A percentile compares a stretch with the other conserved stretches of the same genome.
Evolutionary conservation across 2,888 invertebrate genomes (phyloP).

Genomic region (Merodon equestris): DNA sequence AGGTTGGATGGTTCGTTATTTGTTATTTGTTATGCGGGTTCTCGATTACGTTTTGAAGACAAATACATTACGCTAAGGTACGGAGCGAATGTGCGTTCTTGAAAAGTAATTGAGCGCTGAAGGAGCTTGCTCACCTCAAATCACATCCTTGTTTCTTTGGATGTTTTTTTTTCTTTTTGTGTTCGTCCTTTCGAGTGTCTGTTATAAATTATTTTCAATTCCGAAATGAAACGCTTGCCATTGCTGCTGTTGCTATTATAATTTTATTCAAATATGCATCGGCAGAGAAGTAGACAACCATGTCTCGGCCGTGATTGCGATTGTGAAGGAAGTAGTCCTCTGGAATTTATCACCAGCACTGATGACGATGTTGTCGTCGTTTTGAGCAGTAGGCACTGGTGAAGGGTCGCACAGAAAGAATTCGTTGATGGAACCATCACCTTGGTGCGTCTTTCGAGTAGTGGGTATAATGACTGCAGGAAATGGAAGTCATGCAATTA

Average conservation of each 20-base stretch:
- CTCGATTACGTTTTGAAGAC: conserved; percentile 26
- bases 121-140: conserved; percentile 64
- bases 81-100: neutral
- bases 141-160: conserved; percentile 50
- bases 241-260: conserved; percentile 47
- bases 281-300: conserved; percentile 65
- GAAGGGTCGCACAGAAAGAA: conserved; percentile 2
- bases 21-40: conserved; percentile 59
- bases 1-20: conserved; percentile 26
- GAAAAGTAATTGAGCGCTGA: conserved; percentile 57
- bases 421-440: conserved; percentile 8
- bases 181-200: conserved; percentile 36
- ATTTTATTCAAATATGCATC: conserved; percentile 68
- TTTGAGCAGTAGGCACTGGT: conserved; percentile 18
- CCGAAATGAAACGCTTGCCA: conserved; percentile 69
- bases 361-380: conserved; percentile 5
- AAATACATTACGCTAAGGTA: neutral
- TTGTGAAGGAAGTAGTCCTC: conserved; percentile 41
- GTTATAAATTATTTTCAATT: conserved; percentile 77
- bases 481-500: conserved; percentile 53
- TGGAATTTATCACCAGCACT: conserved; percentile 62
- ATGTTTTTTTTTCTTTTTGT: conserved; percentile 13
- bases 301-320: conserved; percentile 24
- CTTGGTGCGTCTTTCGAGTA: conserved; percentile 16
- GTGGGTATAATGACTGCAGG: conserved; percentile 37